phyloP scores from a whole-genome alignment of 2,888 invertebrate species.

The Melanchra persicariae region DNA sequence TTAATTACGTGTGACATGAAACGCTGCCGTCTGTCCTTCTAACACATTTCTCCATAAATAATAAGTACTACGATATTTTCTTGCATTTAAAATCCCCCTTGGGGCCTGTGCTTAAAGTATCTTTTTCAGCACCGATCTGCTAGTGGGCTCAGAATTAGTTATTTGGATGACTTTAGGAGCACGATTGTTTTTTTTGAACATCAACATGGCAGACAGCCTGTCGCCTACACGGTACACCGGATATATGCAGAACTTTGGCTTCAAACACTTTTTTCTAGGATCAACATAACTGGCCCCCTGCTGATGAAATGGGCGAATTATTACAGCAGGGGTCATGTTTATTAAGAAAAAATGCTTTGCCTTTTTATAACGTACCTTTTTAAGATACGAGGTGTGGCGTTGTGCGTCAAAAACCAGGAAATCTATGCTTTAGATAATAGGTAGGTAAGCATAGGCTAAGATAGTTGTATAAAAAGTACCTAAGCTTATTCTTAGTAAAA shows the following conservation, averaged over 20 bases:
- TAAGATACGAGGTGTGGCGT: not conserved
- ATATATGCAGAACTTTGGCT: conserved; percentile 66
- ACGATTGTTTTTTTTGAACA: conserved; percentile 67
- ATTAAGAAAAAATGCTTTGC: conserved; percentile 18
- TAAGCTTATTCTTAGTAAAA: not conserved
- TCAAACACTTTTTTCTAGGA: conserved; percentile 11
- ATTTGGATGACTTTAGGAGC: conserved; percentile 70
- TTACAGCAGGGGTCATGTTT: conserved; percentile 15
- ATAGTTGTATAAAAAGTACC: too few relatives aligned
- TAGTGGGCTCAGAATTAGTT: conserved; percentile 30
- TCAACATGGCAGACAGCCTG: conserved; percentile 78
- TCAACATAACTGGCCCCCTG: conserved; percentile 3
- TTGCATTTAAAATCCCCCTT: conserved; percentile 47
- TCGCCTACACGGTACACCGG: conserved; percentile 81
- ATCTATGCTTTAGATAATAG: not conserved
- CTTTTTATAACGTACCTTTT: not conserved
- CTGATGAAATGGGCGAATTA: not conserved
- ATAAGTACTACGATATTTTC: conserved; percentile 57
- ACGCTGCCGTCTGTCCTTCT: conserved; percentile 79
- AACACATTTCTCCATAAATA: conserved; percentile 79
- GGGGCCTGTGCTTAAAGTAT: conserved; percentile 53
- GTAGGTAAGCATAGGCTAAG: too few relatives aligned
- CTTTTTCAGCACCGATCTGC: conserved; percentile 29
- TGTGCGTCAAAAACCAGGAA: not conserved
- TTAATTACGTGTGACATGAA: conserved; percentile 84